A percentile compares a stretch with the other conserved stretches of the same genome.
Conservation (phyloP, 2,888 invertebrate genomes). For the Timandra comae region DNA sequence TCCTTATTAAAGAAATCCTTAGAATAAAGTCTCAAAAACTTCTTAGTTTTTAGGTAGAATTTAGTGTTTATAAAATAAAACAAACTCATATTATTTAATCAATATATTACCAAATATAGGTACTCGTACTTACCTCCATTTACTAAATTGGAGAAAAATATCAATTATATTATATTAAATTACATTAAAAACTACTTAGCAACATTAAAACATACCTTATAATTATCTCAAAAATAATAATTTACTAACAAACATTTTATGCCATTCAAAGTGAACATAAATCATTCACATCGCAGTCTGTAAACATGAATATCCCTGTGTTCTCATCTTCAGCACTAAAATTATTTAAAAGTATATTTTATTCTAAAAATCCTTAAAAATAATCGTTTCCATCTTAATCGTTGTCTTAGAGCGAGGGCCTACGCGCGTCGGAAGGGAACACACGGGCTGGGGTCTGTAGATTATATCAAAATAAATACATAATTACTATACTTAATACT, state of each 20-base stretch:
- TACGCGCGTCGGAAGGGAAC: no score
- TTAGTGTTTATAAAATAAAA: no score
- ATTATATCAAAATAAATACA: no score
- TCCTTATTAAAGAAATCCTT: no score
- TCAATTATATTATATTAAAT: constrained; percentile 67
- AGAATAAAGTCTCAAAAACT: no score
- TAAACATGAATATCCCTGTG: no score
- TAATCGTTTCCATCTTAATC: constrained; percentile 6
- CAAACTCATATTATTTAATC: constrained; percentile 58
- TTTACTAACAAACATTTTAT: constrained; percentile 68
- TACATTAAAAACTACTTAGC: constrained; percentile 70
- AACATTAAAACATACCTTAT: constrained; percentile 72
- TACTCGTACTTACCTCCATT: constrained; percentile 55
- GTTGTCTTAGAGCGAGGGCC: no score
- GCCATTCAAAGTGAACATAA: constrained; percentile 14
- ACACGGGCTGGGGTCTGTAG: no score
- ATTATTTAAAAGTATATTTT: no score
- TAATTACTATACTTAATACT: no score
- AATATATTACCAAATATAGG: constrained; percentile 36
- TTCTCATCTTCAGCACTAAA: constrained; percentile 1
- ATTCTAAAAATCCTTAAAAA: constrained; percentile 16
- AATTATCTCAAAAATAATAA: constrained; percentile 71
- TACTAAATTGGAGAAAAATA: constrained; percentile 56
- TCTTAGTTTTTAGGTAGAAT: no score
- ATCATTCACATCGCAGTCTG: constrained; percentile 12